phyloP scores from a whole-genome alignment of 35 echinoderm and acorn worm genomes.

The Chiridota heheva region DNA sequence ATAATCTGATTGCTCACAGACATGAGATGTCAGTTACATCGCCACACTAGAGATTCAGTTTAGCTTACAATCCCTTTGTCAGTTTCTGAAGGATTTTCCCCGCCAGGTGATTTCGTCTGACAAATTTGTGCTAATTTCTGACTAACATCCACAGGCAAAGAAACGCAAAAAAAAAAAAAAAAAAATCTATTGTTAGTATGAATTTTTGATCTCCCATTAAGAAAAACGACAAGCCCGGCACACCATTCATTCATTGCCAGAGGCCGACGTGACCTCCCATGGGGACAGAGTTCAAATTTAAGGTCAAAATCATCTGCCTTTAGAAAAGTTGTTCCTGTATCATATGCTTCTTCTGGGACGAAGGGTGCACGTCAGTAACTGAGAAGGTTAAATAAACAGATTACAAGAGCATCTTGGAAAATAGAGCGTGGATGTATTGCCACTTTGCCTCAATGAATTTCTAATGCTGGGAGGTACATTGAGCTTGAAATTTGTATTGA shows the following conservation, averaged over 20 bases:
- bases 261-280: constrained; percentile 37
- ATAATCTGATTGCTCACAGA: constrained; percentile 44
- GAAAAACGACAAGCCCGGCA: constrained; percentile 15
- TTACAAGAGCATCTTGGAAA: no score
- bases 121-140: constrained; percentile 57
- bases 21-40: constrained; percentile 37
- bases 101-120: constrained; percentile 34
- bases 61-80: not conserved
- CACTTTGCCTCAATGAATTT: no score
- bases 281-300: constrained; percentile 44
- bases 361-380: constrained; percentile 31
- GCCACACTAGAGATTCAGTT: not conserved
- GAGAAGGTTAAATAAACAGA: constrained; percentile 56
- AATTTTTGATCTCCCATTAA: constrained; percentile 34
- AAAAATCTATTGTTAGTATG: constrained; percentile 50
- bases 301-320: constrained; percentile 47
- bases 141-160: constrained; percentile 40
- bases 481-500: no score
- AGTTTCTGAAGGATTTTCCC: constrained; percentile 17
- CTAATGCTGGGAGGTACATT: no score
- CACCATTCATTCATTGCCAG: constrained; percentile 27
- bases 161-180: no score
- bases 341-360: constrained; percentile 22
- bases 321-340: constrained; percentile 50
- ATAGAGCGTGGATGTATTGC: no score